Evolutionary conservation across 1,140 invertebrate species (phyloP).

Genomic region (Glossosoma conforme): DNA sequence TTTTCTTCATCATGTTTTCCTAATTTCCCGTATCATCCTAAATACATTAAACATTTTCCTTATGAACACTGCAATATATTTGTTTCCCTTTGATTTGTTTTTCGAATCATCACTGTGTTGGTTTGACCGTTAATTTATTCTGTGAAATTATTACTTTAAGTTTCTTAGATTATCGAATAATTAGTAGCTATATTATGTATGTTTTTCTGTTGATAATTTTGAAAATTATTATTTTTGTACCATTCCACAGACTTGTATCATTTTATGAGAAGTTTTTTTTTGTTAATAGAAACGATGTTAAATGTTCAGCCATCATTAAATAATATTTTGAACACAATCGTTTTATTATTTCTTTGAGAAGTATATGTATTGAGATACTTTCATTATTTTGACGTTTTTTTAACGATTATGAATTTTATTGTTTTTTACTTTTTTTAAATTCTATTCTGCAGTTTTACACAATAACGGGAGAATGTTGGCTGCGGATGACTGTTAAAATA

Average conservation of each 20-base stretch:
- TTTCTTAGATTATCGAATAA: conserved; percentile 12
- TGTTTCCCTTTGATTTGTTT: background rate
- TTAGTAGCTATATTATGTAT: background rate
- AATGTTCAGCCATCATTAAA: too few relatives aligned
- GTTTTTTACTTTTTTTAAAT: conserved; percentile 27
- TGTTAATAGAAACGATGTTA: too few relatives aligned
- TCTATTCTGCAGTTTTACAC: conserved; percentile 14
- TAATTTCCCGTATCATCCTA: too few relatives aligned
- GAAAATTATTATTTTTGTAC: conserved; percentile 12
- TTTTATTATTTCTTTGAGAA: too few relatives aligned
- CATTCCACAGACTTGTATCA: conserved; percentile 15
- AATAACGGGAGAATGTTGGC: conserved; percentile 7
- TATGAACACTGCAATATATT: background rate
- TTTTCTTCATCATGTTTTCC: too few relatives aligned
- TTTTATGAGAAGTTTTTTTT: conserved; percentile 6
- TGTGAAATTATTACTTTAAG: conserved; percentile 3
- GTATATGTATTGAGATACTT: conserved; percentile 4
- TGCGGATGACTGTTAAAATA: conserved; percentile 30
- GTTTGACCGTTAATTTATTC: background rate
- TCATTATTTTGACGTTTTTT: conserved; percentile 5
- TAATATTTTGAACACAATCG: too few relatives aligned
- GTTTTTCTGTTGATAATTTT: background rate
- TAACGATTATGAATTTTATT: conserved; percentile 13
- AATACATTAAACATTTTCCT: too few relatives aligned
- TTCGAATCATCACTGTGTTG: background rate